A percentile compares a stretch with the other conserved stretches of the same genome.
Conservation (phyloP, 2,797 vertebrate genomes). For the Enteromius trimaculatus region DNA sequence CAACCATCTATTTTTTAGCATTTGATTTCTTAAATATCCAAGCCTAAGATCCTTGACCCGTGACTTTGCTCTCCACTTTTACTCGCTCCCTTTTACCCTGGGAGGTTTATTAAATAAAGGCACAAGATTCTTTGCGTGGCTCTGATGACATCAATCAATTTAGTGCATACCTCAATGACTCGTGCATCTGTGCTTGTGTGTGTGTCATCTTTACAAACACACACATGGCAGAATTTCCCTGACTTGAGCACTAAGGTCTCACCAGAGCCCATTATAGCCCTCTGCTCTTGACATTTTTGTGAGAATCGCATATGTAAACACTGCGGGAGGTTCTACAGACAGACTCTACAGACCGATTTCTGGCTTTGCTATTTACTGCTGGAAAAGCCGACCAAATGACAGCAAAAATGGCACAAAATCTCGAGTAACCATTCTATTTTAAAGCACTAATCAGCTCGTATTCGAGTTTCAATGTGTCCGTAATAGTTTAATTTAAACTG, state of each 20-base stretch:
- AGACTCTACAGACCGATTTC: constrained; percentile 23
- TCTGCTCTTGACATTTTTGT: constrained; percentile 54
- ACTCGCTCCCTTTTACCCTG: constrained; percentile 49
- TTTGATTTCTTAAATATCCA: constrained; percentile 15
- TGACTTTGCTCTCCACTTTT: constrained; percentile 25
- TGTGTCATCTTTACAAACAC: constrained; percentile 42
- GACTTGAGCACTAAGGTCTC: constrained; percentile 50
- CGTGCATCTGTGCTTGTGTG: constrained; percentile 41
- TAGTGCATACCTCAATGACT: constrained; percentile 46
- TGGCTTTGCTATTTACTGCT: constrained; percentile 3
- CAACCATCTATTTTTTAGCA: constrained; percentile 8
- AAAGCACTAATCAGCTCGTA: background rate
- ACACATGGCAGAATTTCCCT: constrained; percentile 53
- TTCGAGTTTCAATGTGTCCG: background rate
- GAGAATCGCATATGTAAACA: constrained; percentile 60
- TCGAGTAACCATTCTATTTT: background rate
- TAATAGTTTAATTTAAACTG: background rate
- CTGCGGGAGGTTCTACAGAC: constrained; percentile 34
- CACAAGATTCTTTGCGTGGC: constrained; percentile 42
- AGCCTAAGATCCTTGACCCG: constrained; percentile 47
- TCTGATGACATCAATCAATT: constrained; percentile 61
- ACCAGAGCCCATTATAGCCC: constrained; percentile 49
- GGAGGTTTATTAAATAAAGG: constrained; percentile 54
- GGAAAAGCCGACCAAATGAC: constrained; percentile 10
- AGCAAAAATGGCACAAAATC: background rate